These are phyloP conservation scores for Sakesphorus luctuosus DNA, from an alignment of 2,113 vertebrate genomes.

Conservation along the genomic window DNA sequence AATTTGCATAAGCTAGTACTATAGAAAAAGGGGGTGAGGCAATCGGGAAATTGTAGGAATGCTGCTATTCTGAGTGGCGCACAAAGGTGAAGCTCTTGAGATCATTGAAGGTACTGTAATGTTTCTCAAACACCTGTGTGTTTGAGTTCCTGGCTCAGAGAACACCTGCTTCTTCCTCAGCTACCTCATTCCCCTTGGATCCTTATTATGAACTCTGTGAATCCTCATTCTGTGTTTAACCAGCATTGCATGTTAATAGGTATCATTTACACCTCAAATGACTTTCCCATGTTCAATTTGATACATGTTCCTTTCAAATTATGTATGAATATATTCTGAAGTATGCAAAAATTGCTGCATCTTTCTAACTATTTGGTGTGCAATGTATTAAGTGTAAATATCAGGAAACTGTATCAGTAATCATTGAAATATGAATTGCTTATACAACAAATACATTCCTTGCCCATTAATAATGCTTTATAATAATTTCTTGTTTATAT, in stretches of 20 bases:
- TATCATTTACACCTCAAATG: conserved; percentile 5
- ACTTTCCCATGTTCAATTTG: background rate
- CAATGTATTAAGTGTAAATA: background rate
- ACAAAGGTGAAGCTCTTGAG: background rate
- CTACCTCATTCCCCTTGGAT: background rate
- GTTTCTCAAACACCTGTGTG: background rate
- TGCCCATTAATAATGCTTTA: background rate
- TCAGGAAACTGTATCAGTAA: background rate
- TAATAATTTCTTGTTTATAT: background rate
- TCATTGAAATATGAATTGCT: background rate
- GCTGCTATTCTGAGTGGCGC: background rate
- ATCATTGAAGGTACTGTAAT: background rate
- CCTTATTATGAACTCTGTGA: background rate
- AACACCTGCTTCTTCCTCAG: background rate
- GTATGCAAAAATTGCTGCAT: background rate
- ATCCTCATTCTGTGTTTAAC: background rate
- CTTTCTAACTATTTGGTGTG: background rate
- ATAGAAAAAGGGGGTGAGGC: accelerated
- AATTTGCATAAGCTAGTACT: background rate
- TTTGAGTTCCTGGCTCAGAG: background rate
- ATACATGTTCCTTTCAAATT: background rate
- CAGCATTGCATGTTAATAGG: background rate
- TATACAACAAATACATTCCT: background rate
- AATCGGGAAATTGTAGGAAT: background rate
- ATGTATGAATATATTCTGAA: background rate